A percentile compares a stretch with the other conserved stretches of the same genome.
These are phyloP conservation scores for Scyliorhinus canicula DNA, from an alignment of 2,797 vertebrate species.

Conservation along the genomic window DNA sequence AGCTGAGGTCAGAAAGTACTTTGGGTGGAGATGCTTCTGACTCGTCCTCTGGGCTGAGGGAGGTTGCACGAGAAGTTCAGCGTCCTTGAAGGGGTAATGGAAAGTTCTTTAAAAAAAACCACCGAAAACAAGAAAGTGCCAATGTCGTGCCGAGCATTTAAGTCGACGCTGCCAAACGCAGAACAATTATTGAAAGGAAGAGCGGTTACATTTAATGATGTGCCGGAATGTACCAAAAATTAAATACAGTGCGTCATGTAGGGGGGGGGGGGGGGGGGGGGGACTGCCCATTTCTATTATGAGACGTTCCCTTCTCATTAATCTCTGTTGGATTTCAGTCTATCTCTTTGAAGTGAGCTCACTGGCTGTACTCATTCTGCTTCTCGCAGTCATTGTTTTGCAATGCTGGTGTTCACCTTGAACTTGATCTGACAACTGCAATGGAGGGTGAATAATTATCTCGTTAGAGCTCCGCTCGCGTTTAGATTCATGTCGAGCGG, in stretches of 20 bases:
- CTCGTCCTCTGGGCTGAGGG: not conserved
- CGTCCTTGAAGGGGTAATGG: not conserved
- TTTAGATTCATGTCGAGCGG: conserved; percentile 2
- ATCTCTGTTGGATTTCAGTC: conserved; percentile 5
- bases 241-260: not conserved
- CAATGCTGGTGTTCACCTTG: conserved; percentile 21
- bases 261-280: not conserved
- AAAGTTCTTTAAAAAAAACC: not conserved
- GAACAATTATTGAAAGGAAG: conserved; percentile 13
- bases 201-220: not conserved
- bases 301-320: not conserved
- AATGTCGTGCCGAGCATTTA: not conserved
- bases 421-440: conserved; percentile 35
- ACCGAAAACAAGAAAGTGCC: not conserved
- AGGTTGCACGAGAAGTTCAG: not conserved
- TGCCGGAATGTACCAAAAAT: not conserved
- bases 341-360: conserved; percentile 16
- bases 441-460: conserved; percentile 22
- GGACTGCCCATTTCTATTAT: not conserved
- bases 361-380: not conserved
- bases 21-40: not conserved
- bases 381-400: not conserved
- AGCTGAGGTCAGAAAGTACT: not conserved
- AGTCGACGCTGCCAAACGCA: not conserved
- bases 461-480: not conserved